phyloP scores from a whole-genome alignment of 2,113 vertebrate species.

The Forbesichthys agassizii region DNA sequence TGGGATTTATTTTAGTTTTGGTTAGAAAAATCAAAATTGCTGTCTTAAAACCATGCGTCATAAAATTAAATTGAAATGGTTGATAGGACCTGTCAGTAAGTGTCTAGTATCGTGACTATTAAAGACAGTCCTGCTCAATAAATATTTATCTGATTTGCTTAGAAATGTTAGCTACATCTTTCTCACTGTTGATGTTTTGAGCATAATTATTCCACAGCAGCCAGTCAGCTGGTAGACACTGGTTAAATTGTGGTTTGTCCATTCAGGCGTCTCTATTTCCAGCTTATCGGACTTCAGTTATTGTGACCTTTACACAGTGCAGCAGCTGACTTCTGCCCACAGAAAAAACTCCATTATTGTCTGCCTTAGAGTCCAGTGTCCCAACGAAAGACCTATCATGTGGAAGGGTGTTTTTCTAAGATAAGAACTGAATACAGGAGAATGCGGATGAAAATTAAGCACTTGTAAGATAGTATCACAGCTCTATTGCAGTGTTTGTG shows the following conservation, averaged over 20 bases:
- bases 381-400: slow-evolving; percentile 62
- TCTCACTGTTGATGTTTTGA: too few relatives aligned
- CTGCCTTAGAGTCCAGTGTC: slow-evolving; percentile 57
- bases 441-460: slow-evolving; percentile 55
- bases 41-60: too few relatives aligned
- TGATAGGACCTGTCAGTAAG: too few relatives aligned
- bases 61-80: too few relatives aligned
- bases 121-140: too few relatives aligned
- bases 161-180: too few relatives aligned
- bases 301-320: slow-evolving; percentile 74
- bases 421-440: slow-evolving; percentile 69
- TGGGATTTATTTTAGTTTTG: too few relatives aligned
- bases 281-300: slow-evolving; percentile 64
- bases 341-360: slow-evolving; percentile 66
- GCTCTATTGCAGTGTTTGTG: slow-evolving; percentile 50
- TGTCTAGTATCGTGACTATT: too few relatives aligned
- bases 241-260: slow-evolving; percentile 44
- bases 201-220: background rate
- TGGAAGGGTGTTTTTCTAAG: slow-evolving; percentile 75
- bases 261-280: slow-evolving; percentile 41
- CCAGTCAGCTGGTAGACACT: slow-evolving; percentile 31
- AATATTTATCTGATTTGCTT: too few relatives aligned
- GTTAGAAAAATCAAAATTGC: too few relatives aligned
- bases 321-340: slow-evolving; percentile 41
- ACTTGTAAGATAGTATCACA: slow-evolving; percentile 51